Conservation (phyloP, 1,140 invertebrate species). For the roundworm (Caenorhabditis elegans) region WBcel235 BX284603.4:12817001-12817500, state of each 20-base stretch:
- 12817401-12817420: too few relatives aligned
- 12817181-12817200: conserved; percentile 90
- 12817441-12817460: too few relatives aligned
- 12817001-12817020: conserved; percentile 84
- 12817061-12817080: conserved; percentile 88
- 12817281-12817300: background rate
- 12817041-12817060: conserved; percentile 89
- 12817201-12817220: conserved; percentile 76
- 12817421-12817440: too few relatives aligned
- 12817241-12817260: too few relatives aligned
- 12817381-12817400: too few relatives aligned
- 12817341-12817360: too few relatives aligned
- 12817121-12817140: conserved; percentile 95
- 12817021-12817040: conserved; percentile 87
- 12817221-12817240: conserved; percentile 43
- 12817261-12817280: too few relatives aligned
- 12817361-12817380: too few relatives aligned
- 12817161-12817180: conserved; percentile 86
- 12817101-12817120: conserved; percentile 72
- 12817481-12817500: too few relatives aligned
- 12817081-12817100: conserved; percentile 75
- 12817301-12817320: too few relatives aligned
- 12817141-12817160: conserved; percentile 91
- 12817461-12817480: too few relatives aligned
- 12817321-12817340: too few relatives aligned